phyloP scores from a whole-genome alignment of 1,140 invertebrate species.

The Triops cancriformis region DNA sequence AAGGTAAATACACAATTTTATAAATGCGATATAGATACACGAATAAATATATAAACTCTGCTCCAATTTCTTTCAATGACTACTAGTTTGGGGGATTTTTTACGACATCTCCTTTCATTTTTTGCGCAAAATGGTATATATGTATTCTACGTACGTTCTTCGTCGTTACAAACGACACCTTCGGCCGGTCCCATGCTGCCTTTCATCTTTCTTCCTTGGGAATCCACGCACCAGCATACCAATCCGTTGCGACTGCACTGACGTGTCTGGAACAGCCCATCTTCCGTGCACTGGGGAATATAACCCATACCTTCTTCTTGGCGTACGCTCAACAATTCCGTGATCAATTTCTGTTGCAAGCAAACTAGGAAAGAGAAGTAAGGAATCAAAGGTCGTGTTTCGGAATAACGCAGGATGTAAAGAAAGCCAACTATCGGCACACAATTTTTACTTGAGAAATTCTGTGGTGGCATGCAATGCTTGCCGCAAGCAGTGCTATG shows the following conservation, averaged over 20 bases:
- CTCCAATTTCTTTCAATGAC: conserved; percentile 24
- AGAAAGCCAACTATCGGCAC: too few relatives aligned
- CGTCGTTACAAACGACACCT: conserved; percentile 51
- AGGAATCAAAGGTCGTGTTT: neutral
- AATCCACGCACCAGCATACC: conserved; percentile 79
- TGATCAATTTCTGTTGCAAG: conserved; percentile 61
- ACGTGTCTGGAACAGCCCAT: conserved; percentile 55
- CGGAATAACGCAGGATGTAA: too few relatives aligned
- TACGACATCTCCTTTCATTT: neutral
- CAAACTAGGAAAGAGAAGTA: conserved; percentile 40
- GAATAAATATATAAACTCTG: neutral
- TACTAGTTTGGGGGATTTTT: conserved; percentile 14
- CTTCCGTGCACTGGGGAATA: conserved; percentile 63
- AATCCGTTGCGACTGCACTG: conserved; percentile 71
- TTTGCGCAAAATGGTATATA: neutral
- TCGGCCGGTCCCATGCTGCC: conserved; percentile 67
- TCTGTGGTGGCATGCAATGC: conserved; percentile 56
- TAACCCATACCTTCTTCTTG: conserved; percentile 67
- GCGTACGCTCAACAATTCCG: conserved; percentile 63
- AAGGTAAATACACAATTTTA: conserved; percentile 30
- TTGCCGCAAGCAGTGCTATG: conserved; percentile 52
- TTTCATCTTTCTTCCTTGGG: conserved; percentile 58
- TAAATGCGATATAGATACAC: neutral
- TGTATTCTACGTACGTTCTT: conserved; percentile 20
- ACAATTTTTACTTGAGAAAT: conserved; percentile 48